These are phyloP conservation scores for Latrodectus geometricus DNA, from an alignment of 1,140 invertebrate genomes.

Conservation along the genomic window DNA sequence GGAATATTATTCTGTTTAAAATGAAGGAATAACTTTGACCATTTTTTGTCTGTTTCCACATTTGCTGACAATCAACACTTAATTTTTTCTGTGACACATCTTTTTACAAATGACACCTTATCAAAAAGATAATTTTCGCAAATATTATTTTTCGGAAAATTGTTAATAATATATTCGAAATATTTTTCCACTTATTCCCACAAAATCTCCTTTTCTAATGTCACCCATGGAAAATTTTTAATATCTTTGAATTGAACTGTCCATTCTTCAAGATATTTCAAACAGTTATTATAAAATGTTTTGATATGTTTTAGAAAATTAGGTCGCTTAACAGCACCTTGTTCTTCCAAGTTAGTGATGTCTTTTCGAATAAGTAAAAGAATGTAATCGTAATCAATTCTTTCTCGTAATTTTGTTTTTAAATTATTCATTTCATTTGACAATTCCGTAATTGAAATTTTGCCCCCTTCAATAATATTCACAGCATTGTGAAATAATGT, in stretches of 20 bases:
- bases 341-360: conserved; percentile 17
- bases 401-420: conserved; percentile 8
- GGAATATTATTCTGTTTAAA: conserved; percentile 22
- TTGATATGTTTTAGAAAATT: conserved; percentile 15
- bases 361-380: conserved; percentile 20
- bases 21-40: conserved; percentile 15
- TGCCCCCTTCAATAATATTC: too few relatives aligned
- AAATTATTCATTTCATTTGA: too few relatives aligned
- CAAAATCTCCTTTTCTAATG: conserved; percentile 19
- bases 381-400: conserved; percentile 15
- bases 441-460: too few relatives aligned
- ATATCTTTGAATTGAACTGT: conserved; percentile 20
- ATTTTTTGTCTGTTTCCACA: conserved; percentile 23
- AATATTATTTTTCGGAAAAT: neutral
- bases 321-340: conserved; percentile 12
- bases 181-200: conserved; percentile 8
- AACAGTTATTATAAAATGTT: conserved; percentile 16
- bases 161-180: neutral
- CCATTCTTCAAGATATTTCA: conserved; percentile 12
- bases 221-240: conserved; percentile 19
- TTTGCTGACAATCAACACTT: conserved; percentile 15
- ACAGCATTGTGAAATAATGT: too few relatives aligned
- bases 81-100: conserved; percentile 11
- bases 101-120: conserved; percentile 5
- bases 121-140: neutral